These are phyloP conservation scores for Parasteatoda tepidariorum DNA, from an alignment of 1,140 invertebrate genomes.

Conservation along the genomic window DNA sequence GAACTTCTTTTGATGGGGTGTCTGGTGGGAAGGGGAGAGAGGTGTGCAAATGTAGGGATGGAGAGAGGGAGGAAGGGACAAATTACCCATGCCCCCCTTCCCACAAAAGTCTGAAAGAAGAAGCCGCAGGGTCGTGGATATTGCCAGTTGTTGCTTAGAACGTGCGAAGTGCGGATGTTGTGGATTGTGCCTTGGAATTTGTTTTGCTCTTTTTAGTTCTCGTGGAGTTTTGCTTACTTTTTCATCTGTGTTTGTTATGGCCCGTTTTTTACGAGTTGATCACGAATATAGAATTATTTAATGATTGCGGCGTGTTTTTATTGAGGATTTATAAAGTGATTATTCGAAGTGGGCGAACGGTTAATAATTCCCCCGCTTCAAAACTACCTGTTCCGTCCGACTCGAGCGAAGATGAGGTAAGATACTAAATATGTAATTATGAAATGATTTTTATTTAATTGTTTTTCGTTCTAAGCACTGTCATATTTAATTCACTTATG, in stretches of 20 bases:
- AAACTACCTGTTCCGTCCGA: neutral
- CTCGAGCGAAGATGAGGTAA: no score
- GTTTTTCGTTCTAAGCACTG: neutral
- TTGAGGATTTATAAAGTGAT: slow-evolving; percentile 31
- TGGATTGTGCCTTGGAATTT: slow-evolving; percentile 40
- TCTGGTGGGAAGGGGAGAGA: slow-evolving; percentile 11
- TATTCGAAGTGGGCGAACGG: neutral
- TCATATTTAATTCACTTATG: neutral
- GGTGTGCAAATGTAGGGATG: slow-evolving; percentile 23
- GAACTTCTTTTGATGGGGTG: slow-evolving; percentile 56
- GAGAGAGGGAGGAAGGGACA: slow-evolving; percentile 5
- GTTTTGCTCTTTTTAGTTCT: neutral
- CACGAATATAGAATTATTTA: slow-evolving; percentile 32
- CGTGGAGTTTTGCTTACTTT: neutral
- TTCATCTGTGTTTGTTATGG: slow-evolving; percentile 2
- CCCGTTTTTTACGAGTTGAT: neutral
- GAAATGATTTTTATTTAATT: neutral
- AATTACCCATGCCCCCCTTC: neutral
- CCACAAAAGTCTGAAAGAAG: slow-evolving; percentile 32
- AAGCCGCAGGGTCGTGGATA: slow-evolving; percentile 52
- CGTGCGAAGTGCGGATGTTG: slow-evolving; percentile 10
- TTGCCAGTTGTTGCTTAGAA: slow-evolving; percentile 47
- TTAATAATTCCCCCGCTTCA: neutral
- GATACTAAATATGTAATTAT: no score
- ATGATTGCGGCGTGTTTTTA: slow-evolving; percentile 19